Conservation (phyloP, 2,888 invertebrate genomes). For the Mythimna vitellina region DNA sequence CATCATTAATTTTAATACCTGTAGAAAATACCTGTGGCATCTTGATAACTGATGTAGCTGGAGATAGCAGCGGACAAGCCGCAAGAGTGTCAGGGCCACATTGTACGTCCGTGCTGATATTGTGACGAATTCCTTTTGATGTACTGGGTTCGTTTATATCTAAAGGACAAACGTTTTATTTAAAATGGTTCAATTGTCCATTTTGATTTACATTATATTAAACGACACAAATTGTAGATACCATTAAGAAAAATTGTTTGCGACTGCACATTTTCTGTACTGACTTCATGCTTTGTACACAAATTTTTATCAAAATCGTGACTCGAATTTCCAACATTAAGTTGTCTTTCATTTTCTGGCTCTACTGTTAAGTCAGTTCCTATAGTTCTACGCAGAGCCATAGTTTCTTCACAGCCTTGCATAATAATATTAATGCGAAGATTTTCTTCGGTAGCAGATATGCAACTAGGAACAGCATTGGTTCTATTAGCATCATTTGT, state of each 20-base stretch:
- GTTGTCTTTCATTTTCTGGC: constrained; percentile 59
- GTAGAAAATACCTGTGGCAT: constrained; percentile 70
- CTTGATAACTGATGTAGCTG: constrained; percentile 74
- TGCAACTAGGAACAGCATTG: constrained; percentile 37
- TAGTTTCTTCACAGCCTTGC: constrained; percentile 76
- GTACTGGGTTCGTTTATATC: constrained; percentile 88
- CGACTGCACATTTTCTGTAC: constrained; percentile 72
- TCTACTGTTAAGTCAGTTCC: constrained; percentile 74
- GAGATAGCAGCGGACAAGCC: constrained; percentile 69
- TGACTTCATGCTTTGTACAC: constrained; percentile 65
- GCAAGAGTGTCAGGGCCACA: constrained; percentile 81
- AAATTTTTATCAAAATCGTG: constrained; percentile 71
- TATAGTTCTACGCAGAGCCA: constrained; percentile 76
- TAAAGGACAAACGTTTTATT: constrained; percentile 58
- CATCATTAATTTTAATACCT: constrained; percentile 76
- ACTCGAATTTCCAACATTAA: constrained; percentile 48
- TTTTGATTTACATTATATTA: constrained; percentile 2
- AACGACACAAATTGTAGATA: constrained; percentile 57
- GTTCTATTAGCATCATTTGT: constrained; percentile 1
- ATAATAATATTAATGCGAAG: constrained; percentile 77
- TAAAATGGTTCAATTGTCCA: background rate
- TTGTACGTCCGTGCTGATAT: constrained; percentile 81
- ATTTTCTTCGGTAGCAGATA: constrained; percentile 76
- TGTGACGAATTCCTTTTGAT: constrained; percentile 85
- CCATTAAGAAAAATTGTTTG: constrained; percentile 83